A percentile compares a stretch with the other conserved stretches of the same genome.
Evolutionary conservation across 2,888 invertebrate genomes (phyloP).

Genomic region (Erebia aethiops): DNA sequence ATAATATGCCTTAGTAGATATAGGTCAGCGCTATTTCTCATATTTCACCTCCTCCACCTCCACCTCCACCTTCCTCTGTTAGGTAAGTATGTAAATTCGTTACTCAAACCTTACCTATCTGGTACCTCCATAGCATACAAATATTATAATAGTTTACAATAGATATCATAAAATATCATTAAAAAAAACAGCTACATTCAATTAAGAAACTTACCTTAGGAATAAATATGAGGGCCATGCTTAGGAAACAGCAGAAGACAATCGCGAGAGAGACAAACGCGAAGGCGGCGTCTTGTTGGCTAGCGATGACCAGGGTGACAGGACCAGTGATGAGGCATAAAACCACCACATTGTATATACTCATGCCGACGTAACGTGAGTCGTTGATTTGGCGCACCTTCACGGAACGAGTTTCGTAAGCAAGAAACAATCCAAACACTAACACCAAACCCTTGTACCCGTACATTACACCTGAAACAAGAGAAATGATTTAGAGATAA

Average conservation of each 20-base stretch:
- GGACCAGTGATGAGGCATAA: slow-evolving; percentile 98
- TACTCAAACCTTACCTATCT: too few relatives aligned
- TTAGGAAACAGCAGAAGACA: slow-evolving; percentile 98
- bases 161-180: too few relatives aligned
- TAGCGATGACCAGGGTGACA: slow-evolving; percentile 97
- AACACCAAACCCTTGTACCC: slow-evolving; percentile 98
- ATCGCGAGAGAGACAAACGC: slow-evolving; percentile 98
- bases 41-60: too few relatives aligned
- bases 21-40: too few relatives aligned
- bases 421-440: slow-evolving; percentile 98
- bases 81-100: too few relatives aligned
- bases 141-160: too few relatives aligned
- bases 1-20: too few relatives aligned
- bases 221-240: slow-evolving; percentile 99
- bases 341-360: slow-evolving; percentile 99
- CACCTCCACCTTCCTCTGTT: too few relatives aligned
- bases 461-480: slow-evolving; percentile 91
- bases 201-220: slow-evolving; percentile 88
- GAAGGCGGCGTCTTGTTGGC: slow-evolving; percentile 98
- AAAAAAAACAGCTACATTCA: too few relatives aligned
- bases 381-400: slow-evolving; percentile 99
- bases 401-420: slow-evolving; percentile 98
- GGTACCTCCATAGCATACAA: too few relatives aligned
- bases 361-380: slow-evolving; percentile 99
- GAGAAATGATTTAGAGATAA: neutral